Percentiles rank a stretch among this genome's conserved stretches.
These are phyloP conservation scores for Cheilosia scutellata DNA, from an alignment of 2,888 invertebrate genomes.

Conservation along the genomic window DNA sequence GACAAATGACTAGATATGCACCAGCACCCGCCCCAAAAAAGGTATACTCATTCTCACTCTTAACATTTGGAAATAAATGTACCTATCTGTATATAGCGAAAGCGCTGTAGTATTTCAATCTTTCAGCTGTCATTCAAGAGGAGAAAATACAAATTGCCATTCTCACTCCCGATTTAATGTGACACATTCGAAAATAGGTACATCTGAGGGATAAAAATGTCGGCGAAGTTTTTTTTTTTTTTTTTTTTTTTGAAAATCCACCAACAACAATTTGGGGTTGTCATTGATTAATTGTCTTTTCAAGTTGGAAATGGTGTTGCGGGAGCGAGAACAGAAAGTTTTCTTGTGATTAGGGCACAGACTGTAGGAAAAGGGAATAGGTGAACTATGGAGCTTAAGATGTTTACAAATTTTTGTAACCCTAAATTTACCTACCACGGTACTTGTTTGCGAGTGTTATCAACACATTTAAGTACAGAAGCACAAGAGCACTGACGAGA, in stretches of 20 bases:
- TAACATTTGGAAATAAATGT: neutral
- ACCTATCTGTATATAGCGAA: slow-evolving; percentile 9
- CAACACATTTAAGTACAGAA: no score
- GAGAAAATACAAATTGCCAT: slow-evolving; percentile 68
- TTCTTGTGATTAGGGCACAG: no score
- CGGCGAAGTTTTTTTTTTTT: slow-evolving; percentile 8
- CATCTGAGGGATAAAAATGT: slow-evolving; percentile 34
- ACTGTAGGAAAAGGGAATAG: no score
- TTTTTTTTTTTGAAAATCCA: slow-evolving; percentile 12
- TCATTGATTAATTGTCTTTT: slow-evolving; percentile 56
- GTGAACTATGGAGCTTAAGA: no score
- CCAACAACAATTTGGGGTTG: slow-evolving; percentile 36
- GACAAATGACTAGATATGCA: slow-evolving; percentile 54
- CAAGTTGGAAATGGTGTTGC: neutral
- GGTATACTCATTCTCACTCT: slow-evolving; percentile 31
- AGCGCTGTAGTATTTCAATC: slow-evolving; percentile 67
- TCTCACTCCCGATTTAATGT: slow-evolving; percentile 63
- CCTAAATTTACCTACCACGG: no score
- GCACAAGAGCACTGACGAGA: no score
- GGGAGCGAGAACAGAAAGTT: no score
- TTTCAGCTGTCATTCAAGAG: slow-evolving; percentile 57
- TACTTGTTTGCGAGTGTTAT: no score
- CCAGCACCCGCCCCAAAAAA: neutral
- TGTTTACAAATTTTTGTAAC: no score
- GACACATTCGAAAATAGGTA: slow-evolving; percentile 61